Evolutionary conservation across 1,140 invertebrate genomes (phyloP), one percentile per base, ranked within the genome.

Genomic region (Drosophila aff.): DNA sequence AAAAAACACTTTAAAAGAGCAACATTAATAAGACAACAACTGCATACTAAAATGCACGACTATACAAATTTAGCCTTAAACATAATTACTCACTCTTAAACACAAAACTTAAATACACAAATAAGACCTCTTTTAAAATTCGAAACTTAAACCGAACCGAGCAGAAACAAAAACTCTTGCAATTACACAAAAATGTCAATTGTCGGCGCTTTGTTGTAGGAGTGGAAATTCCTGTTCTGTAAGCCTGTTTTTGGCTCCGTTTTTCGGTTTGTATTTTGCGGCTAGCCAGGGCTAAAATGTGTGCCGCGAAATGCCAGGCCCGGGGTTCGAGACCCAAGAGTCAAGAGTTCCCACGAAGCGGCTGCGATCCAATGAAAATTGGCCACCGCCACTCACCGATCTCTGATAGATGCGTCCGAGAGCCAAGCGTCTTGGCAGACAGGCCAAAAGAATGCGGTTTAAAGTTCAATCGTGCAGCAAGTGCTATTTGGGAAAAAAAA

Each of bases 381-480:
- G 76, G 83, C 83, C 76, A 68, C 74, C 71, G 76, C 74, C 47
- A 58, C 77, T 62, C 44, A 66, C 71, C 79, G 50, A 60, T 64
- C 67, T 15, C 74, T 78, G 77, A 84, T 81, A 81, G 84, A 81
- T 71, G 84, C 75, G 85, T 78, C 82, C 73, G 76, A 81, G 77
- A 81, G 18, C 44, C 43, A 28, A 72, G 36, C 26, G 9, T 55
- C 43, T 33, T 11, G 15, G 50, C 68, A 83, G 81, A 65, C 65
- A 61, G 68, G 63, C 67, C 61, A 89, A 40, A 57, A 90, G 85
- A 90, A 90, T 91, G 86, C 79, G 86, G 85, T 78, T 90, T 90
- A 90, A 90, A 90, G 85, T 90, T 90, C 85, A 90, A 90, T 91
- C 86, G 86, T 85, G 85, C 81, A 85, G 81, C 85, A 89, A 89